Conservation (phyloP, 2,113 vertebrate species). For the Tor tambroides region DNA sequence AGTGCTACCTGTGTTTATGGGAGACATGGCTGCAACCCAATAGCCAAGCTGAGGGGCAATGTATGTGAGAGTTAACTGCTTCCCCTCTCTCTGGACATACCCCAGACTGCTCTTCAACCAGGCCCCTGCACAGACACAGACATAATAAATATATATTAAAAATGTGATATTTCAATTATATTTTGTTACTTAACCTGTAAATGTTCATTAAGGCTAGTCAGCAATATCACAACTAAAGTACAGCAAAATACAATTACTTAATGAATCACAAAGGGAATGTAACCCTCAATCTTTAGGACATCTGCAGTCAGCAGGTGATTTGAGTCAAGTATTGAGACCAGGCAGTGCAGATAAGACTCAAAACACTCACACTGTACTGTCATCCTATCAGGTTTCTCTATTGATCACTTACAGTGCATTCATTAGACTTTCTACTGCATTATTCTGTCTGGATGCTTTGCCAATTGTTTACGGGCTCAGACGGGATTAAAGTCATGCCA, state of each 20-base stretch:
- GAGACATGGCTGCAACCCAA: conserved; percentile 97
- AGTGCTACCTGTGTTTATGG: conserved; percentile 82
- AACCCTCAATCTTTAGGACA: neutral
- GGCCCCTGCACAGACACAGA: conserved; percentile 81
- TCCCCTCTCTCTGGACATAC: conserved; percentile 86
- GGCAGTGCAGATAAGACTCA: neutral
- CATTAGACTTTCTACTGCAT: neutral
- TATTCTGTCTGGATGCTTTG: neutral
- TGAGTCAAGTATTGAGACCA: neutral
- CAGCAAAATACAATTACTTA: neutral
- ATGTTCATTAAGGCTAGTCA: no score
- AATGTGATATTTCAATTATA: no score
- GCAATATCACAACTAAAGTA: neutral
- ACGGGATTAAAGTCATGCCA: neutral
- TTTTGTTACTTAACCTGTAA: no score
- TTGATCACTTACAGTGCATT: neutral
- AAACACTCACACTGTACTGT: neutral
- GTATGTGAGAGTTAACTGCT: conserved; percentile 88
- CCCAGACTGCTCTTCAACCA: conserved; percentile 96
- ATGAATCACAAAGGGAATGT: neutral
- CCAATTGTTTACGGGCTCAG: neutral
- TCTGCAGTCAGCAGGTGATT: neutral
- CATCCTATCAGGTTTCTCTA: neutral
- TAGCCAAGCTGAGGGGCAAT: conserved; percentile 95
- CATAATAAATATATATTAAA: no score